Base-by-base conservation (phyloP, 1,140 invertebrate genomes). In the Argopecten irradians region DNA sequence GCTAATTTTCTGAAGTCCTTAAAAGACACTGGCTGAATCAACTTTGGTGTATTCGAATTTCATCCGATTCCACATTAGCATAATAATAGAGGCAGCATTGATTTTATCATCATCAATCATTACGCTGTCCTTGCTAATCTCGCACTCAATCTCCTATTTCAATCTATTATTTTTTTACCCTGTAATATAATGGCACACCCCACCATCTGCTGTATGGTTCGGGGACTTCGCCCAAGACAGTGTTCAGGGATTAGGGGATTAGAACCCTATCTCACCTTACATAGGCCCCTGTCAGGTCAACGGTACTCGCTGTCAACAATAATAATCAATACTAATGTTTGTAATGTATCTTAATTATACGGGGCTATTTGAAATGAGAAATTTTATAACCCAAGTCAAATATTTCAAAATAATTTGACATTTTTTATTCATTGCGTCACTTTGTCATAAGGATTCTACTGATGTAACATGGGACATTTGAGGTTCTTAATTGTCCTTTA, bases 121-220 rank as follows among this genome's bases (percentile, higher is more conserved):
- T 71, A 71, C 28, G 28, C 55, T 28, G 55, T 8, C 55, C 55
- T n/a, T n/a, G n/a, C 5, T 71, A 71, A 71, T 71, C 55, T 71
- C 55, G n/a, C 55, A 71, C 55, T 71, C 55, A 71, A 71, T 71
- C 55, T 71, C 55, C 16, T 71, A 71, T 71, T 71, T 71, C 55
- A 71, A 71, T 71, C 55, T 71, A 71, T 71, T 71, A 71, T 71
- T 71, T 71, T 71, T 71, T 71, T 71, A 16, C n/a, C 55, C n/a
- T 28, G 36, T 39, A n/a, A 28, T n/a, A n/a, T 28, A 71, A n/a
- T 28, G 8, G n/a, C 14, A 71, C 55, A 71, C 55, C 55, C 55
- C 28, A 16, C 55, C 55, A 71, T 71, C 55, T 71, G 55, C 55
- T 71, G 22, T n/a, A 7, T 71, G 55, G 28, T 71, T 71, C 55